phyloP scores from a whole-genome alignment of 37 sponge, comb jelly and placozoan genomes.

The Aplysina aerophoba region DNA sequence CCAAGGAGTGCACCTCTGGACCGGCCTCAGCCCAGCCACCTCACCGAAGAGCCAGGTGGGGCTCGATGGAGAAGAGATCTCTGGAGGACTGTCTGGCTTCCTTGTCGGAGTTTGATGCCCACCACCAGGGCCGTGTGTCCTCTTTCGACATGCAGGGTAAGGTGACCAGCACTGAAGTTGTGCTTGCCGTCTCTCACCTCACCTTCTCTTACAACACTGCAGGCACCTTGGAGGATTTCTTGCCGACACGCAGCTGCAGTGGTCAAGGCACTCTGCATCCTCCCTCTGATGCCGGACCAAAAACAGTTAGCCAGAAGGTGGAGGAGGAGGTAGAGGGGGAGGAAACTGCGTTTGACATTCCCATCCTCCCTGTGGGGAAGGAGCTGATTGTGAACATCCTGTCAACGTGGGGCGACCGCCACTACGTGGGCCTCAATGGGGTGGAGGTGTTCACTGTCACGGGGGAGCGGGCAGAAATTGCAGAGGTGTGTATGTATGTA shows the following conservation, averaged over 20 bases:
- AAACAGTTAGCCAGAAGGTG: no score
- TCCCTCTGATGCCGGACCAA: no score
- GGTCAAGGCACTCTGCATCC: no score
- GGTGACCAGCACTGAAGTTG: background rate
- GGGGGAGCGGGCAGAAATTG: slow-evolving; percentile 62
- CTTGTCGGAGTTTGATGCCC: slow-evolving; percentile 50
- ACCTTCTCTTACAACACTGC: no score
- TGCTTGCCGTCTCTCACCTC: no score
- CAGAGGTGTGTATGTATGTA: slow-evolving; percentile 52
- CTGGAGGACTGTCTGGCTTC: slow-evolving; percentile 51
- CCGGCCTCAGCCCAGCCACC: no score
- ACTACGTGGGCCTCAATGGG: slow-evolving; percentile 95
- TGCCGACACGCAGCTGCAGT: no score
- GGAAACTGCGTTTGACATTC: slow-evolving; percentile 51
- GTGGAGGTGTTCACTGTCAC: slow-evolving; percentile 86
- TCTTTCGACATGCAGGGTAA: slow-evolving; percentile 34
- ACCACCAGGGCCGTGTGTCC: slow-evolving; percentile 51
- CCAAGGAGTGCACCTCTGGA: no score
- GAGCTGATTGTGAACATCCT: slow-evolving; percentile 74
- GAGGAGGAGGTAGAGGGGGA: no score
- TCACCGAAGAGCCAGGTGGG: background rate
- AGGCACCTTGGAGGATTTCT: no score
- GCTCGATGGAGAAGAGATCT: background rate
- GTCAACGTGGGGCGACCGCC: slow-evolving; percentile 94
- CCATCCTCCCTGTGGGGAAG: slow-evolving; percentile 81